These are phyloP conservation scores for Paedocypris sp. DNA, from an alignment of 2,113 vertebrate species.

Conservation along the genomic window DNA sequence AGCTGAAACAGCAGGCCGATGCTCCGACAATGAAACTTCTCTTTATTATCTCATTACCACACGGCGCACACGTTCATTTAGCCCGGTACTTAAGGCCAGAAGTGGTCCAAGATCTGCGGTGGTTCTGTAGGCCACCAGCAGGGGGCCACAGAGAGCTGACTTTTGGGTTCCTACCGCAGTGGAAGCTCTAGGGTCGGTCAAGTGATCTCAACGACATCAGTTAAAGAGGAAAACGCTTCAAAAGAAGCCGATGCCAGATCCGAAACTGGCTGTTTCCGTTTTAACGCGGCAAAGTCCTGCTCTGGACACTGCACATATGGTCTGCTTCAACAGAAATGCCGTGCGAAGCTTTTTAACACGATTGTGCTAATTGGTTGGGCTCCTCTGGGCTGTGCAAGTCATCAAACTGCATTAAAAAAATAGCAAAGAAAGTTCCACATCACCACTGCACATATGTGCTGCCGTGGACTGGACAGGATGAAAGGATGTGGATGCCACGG, in stretches of 20 bases:
- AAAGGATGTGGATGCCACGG: conserved; percentile 38
- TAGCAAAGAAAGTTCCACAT: conserved; percentile 10
- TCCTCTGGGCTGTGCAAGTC: conserved; percentile 6
- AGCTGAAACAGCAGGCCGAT: conserved; percentile 33
- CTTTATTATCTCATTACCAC: conserved; percentile 47
- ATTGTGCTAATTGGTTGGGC: conserved; percentile 33
- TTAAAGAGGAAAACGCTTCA: too few relatives aligned
- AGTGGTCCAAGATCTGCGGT: not conserved
- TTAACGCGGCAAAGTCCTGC: not conserved
- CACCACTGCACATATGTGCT: conserved; percentile 15
- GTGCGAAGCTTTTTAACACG: not conserved
- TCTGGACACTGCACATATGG: not conserved
- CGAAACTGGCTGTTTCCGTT: not conserved
- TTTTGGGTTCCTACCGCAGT: conserved; percentile 16
- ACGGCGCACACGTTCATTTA: conserved; percentile 38
- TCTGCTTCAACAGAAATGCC: not conserved
- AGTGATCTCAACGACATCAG: not conserved
- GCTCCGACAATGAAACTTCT: conserved; percentile 26
- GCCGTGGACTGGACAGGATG: conserved; percentile 36
- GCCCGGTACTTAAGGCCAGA: conserved; percentile 7
- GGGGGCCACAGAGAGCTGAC: conserved; percentile 49
- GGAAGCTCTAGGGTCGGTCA: not conserved
- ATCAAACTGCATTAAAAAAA: conserved; percentile 3
- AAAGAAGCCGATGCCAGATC: not conserved
- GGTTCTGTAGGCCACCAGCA: conserved; percentile 39